Evolutionary conservation across 2,797 vertebrate species (phyloP), one percentile per base, ranked within the genome.

Genomic region (Rhinogobio ventralis): DNA sequence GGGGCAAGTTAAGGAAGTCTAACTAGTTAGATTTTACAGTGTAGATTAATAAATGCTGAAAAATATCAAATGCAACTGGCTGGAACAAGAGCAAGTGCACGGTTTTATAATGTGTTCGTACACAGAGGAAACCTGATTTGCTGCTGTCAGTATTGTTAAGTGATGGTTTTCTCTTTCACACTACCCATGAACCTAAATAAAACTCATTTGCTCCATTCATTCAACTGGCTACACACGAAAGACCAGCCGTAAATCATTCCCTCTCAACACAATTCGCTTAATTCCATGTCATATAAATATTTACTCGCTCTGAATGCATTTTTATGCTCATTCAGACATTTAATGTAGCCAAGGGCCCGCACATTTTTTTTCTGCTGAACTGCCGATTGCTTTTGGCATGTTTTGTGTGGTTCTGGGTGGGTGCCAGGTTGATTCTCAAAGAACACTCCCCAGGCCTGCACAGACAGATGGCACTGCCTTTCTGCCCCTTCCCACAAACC

Each of bases 401-500:
- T 87, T 91, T 82, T 78, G 90, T 91, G 90, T 90, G 46, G 69
- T 87, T 87, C 92, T 94, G 94, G 93, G 89, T 33, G 85, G 83
- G 66, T 90, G 92, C 93, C 94, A 94, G 91, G 77, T 87, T 69
- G 89, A 86, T 89, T 87, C 86, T 87, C 89, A 80, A 81, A 86
- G 92, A 92, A 88, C 87, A 15, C 55, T 89, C 90, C 91, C 92
- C 90, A 86, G 82, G 85, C 73, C 68, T 75, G 11, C 73, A 55
- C 74, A 88, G 85, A 86, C 89, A 90, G 90, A 91, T 89, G 91
- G 87, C 87, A 14, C 84, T 87, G 78, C 71, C 87, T 82, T 87
- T 85, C 78, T 64, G 75, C 75, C 83, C 77, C 88, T 46, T 83
- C 85, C 73, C 85, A 90, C 79, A 83, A 78, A 91, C 89, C 77